Base-by-base conservation (phyloP, 2,797 vertebrate genomes). In the Esox lucius region DNA sequence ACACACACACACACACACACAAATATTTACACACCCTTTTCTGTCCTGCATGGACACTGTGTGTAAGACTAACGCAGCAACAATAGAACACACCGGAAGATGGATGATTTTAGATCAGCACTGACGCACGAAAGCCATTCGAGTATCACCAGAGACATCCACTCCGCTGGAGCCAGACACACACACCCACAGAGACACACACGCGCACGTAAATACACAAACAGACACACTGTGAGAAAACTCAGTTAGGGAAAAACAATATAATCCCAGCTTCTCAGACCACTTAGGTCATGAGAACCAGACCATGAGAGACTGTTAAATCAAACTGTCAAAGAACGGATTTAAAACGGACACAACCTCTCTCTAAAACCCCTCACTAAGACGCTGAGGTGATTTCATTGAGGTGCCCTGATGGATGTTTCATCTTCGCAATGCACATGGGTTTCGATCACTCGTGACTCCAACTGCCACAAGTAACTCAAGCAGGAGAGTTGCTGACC, bases 401-500 rank as follows among this genome's bases (percentile, higher is more conserved):
- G 16, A 19, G 49, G 19, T 19, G 16, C 49, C 31, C 35, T 42
- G 16, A n/a, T 39, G 31, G 17, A 5, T 68, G 39, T 68, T 68
- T 68, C 35, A 22, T 42, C 9, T 68, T 39, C 39, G 16, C 31
- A 17, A 39, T 39, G 28, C 42, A 56, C 31, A 68, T 59, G 48
- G 19, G 16, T 22, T 22, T 61, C 3, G 17, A 56, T 31, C 62
- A 66, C 24, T 46, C 11, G 24, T 24, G 4, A 6, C 3, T 8
- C 61, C 56, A 35, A 26, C 26, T n/a, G 46, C 16, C 5, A 39
- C 70, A 7, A 16, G 56, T 19, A 31, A 48, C n/a, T 11, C 9
- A 19, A 26, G 11, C 22, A 19, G 42, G 42, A 66, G 19, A 19
- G 3, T 12, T 17, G 75, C 91, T 68, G 85, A 99, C 98, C 96